Conservation (phyloP, 2,797 vertebrate species). For the Ctenopoma multispine region DNA sequence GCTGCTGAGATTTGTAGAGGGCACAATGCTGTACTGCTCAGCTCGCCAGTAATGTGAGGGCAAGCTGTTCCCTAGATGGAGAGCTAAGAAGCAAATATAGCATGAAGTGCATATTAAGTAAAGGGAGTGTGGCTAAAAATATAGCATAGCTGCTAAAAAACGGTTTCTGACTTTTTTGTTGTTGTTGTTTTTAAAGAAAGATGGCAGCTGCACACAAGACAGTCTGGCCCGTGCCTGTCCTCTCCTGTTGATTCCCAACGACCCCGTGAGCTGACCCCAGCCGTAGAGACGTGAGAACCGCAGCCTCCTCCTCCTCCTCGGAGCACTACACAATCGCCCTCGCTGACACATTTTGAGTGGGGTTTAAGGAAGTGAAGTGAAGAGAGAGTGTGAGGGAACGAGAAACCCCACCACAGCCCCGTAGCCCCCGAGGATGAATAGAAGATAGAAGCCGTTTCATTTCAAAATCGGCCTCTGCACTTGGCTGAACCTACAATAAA, state of each 20-base stretch:
- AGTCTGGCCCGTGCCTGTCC: constrained; percentile 51
- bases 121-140: constrained; percentile 51
- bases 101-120: constrained; percentile 69
- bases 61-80: constrained; percentile 61
- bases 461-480: constrained; percentile 82
- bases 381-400: constrained; percentile 71
- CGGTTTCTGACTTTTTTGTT: constrained; percentile 6
- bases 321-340: constrained; percentile 66
- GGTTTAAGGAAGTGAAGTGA: constrained; percentile 80
- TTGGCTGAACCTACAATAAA: constrained; percentile 86
- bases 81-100: constrained; percentile 69
- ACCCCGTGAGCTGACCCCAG: constrained; percentile 52
- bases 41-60: constrained; percentile 76
- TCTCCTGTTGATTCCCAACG: constrained; percentile 66
- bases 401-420: constrained; percentile 71
- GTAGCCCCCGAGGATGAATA: constrained; percentile 78
- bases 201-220: constrained; percentile 12
- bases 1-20: constrained; percentile 81
- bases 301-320: constrained; percentile 38
- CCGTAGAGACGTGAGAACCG: constrained; percentile 46
- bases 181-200: constrained; percentile 3
- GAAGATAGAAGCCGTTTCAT: constrained; percentile 81
- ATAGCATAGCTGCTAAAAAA: constrained; percentile 11
- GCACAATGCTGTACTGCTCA: constrained; percentile 70
- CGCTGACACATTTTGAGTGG: constrained; percentile 78